Base-by-base conservation (phyloP, 2,888 invertebrate species). In the Cataglyphis cursor region DNA sequence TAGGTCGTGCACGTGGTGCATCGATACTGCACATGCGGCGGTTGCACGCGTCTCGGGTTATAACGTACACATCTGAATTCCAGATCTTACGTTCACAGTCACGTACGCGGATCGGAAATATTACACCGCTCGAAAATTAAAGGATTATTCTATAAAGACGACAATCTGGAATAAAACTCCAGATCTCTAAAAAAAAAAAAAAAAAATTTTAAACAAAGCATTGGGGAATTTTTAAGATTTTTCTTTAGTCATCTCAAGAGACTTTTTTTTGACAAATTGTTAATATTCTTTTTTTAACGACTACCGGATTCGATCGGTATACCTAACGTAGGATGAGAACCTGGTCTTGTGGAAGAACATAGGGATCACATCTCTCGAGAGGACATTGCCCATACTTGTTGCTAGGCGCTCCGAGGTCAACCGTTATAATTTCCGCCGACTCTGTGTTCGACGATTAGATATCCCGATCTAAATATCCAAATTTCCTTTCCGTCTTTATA, bases 351-450 rank as follows among this genome's bases (percentile, higher is more conserved):
- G 57, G 44, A 65, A 66, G 8, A 51, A 48, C 35, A 51, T 57
- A 64, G 66, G 66, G 48, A 51, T 73, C 74, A 51, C 62, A 75
- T 85, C 80, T 76, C 74, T 76, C 59, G 68, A 70, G 80, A 85
- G 85, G 83, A 85, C 85, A 83, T 83, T 85, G 83, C 48, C 85
- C 85, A 82, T 78, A 41, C 89, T 90, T 91, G 92, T 92, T 92
- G 91, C 92, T 92, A 92, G 87, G 92, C 92, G 82, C 88, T 87
- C 82, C 87, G 89, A 90, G 90, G 85, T 90, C 87, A 86, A 90
- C 90, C 90, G 91, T 91, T 91, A 92, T 88, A 51, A 57, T 74
- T 82, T 57, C 66, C 70, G 64, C 15, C 70, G 80, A 73, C 57
- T 61, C 24, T 64, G 74, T 41, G 68, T 59, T 41, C 85, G 78